These are phyloP conservation scores for Augiades crinisus DNA, from an alignment of 2,888 invertebrate genomes.

Conservation along the genomic window DNA sequence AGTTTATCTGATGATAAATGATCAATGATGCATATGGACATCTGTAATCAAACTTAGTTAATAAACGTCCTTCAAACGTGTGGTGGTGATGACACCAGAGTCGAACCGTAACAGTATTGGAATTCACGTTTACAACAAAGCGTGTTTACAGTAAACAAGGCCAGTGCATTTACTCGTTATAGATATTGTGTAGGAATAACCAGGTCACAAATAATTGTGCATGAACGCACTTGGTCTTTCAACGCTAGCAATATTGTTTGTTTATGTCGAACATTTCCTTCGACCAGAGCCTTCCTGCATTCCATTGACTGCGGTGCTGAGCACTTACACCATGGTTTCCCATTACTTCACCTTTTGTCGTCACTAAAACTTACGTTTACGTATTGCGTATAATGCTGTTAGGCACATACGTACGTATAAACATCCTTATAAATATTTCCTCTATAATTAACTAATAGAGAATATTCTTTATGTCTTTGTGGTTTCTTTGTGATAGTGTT, in stretches of 20 bases:
- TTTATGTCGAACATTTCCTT: not conserved
- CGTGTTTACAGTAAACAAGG: too few relatives aligned
- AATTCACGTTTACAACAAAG: too few relatives aligned
- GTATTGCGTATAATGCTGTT: not conserved
- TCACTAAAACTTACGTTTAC: not conserved
- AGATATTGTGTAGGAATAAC: conserved; percentile 4
- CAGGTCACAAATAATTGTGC: not conserved
- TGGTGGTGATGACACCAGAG: too few relatives aligned
- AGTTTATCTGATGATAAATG: too few relatives aligned
- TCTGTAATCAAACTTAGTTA: too few relatives aligned
- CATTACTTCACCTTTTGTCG: not conserved
- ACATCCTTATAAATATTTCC: not conserved
- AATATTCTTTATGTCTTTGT: too few relatives aligned
- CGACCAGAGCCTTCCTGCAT: not conserved
- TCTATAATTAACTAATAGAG: too few relatives aligned
- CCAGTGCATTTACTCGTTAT: too few relatives aligned
- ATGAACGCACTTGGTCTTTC: not conserved
- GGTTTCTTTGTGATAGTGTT: too few relatives aligned
- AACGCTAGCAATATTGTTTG: not conserved
- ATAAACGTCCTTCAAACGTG: too few relatives aligned
- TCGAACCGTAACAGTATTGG: too few relatives aligned
- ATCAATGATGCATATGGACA: too few relatives aligned
- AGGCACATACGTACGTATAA: not conserved
- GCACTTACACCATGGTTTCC: not conserved
- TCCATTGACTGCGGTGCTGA: not conserved